Conservation (phyloP, 2,797 vertebrate genomes). For the Channa striata region DNA sequence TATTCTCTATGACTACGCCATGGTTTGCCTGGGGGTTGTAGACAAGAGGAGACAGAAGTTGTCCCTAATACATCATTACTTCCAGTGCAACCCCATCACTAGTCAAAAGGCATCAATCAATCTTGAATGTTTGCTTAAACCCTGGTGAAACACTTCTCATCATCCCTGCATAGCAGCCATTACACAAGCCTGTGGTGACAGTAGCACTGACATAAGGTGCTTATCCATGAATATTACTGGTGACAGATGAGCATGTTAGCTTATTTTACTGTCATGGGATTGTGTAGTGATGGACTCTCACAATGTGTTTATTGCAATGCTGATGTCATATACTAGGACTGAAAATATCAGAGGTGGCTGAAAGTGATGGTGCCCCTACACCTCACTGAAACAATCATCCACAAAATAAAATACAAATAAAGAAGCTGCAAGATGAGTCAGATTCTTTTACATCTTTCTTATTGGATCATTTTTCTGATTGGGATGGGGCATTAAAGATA, state of each 20-base stretch:
- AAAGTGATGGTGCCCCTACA: too few relatives aligned
- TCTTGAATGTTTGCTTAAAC: constrained; percentile 48
- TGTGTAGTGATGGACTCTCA: constrained; percentile 2
- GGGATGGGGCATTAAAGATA: too few relatives aligned
- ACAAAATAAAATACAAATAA: too few relatives aligned
- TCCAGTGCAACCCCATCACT: constrained; percentile 36
- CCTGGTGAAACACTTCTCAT: constrained; percentile 44
- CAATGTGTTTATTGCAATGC: constrained; percentile 5
- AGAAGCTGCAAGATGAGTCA: too few relatives aligned
- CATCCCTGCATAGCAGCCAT: constrained; percentile 33
- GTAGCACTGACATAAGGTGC: constrained; percentile 25
- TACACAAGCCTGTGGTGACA: constrained; percentile 34
- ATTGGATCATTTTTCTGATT: too few relatives aligned
- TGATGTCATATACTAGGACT: neutral
- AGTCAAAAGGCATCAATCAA: constrained; percentile 58
- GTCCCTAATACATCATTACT: constrained; percentile 53
- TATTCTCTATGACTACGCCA: constrained; percentile 35
- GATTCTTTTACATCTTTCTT: too few relatives aligned
- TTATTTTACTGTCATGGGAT: constrained; percentile 25
- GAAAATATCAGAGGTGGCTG: neutral
- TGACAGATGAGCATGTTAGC: constrained; percentile 34
- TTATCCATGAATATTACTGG: constrained; percentile 32
- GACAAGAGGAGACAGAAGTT: constrained; percentile 33
- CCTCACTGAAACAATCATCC: too few relatives aligned
- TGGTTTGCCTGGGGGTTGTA: constrained; percentile 37